These are phyloP conservation scores for Pituophis catenifer DNA, from an alignment of 2,113 vertebrate genomes.

Conservation along the genomic window DNA sequence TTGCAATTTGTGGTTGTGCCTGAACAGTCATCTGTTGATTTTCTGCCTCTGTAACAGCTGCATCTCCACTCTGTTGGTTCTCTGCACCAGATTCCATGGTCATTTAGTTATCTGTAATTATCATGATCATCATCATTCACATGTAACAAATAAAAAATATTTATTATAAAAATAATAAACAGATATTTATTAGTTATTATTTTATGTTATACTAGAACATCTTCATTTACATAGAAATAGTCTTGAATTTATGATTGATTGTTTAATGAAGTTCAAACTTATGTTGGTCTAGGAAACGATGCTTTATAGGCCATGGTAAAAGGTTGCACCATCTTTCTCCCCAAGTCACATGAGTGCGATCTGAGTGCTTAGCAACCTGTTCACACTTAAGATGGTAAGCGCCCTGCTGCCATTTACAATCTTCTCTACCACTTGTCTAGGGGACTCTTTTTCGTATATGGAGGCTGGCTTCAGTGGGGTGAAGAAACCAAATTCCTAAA, in stretches of 20 bases:
- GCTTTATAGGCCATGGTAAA: neutral
- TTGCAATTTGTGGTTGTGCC: slow-evolving; percentile 87
- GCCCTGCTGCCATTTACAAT: neutral
- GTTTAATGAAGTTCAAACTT: neutral
- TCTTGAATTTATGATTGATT: neutral
- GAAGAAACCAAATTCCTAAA: neutral
- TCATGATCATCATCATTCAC: slow-evolving; percentile 54
- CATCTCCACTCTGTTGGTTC: slow-evolving; percentile 93
- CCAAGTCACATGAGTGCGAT: neutral
- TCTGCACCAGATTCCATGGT: slow-evolving; percentile 98
- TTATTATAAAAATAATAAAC: neutral
- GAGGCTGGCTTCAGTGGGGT: neutral
- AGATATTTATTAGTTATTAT: neutral
- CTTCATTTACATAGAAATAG: neutral
- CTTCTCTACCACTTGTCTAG: neutral
- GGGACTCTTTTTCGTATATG: neutral
- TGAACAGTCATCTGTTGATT: slow-evolving; percentile 89
- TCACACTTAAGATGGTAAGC: neutral
- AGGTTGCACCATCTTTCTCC: neutral
- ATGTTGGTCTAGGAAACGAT: neutral
- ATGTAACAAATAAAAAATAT: neutral
- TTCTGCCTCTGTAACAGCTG: slow-evolving; percentile 90
- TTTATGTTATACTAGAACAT: neutral
- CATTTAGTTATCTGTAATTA: slow-evolving; percentile 91
- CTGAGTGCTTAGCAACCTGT: neutral